Evolutionary conservation across 92 coral and sea anemone species (phyloP).

Genomic region (Heteractis magnifica): DNA sequence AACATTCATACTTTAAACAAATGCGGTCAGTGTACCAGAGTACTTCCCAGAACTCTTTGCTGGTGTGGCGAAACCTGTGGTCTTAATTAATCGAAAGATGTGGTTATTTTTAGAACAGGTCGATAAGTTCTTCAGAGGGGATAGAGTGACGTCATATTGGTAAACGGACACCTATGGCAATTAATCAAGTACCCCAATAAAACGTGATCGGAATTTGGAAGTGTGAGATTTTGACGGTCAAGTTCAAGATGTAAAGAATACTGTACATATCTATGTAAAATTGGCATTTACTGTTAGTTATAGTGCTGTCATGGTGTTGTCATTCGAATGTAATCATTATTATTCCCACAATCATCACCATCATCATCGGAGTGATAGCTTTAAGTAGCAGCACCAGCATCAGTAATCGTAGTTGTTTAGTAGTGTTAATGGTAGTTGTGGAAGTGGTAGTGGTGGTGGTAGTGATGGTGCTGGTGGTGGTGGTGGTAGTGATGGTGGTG

Average conservation of each 20-base stretch:
- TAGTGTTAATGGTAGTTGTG: background rate
- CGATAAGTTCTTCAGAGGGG: background rate
- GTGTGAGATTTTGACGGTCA: no score
- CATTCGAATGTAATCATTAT: background rate
- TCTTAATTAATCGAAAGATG: background rate
- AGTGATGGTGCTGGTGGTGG: background rate
- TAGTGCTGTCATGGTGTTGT: no score
- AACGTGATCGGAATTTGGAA: background rate
- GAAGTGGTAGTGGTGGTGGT: background rate
- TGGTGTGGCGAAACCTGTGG: background rate
- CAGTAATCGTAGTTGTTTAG: background rate
- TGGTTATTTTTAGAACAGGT: background rate
- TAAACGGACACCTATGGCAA: background rate
- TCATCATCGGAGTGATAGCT: background rate
- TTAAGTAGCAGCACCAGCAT: background rate
- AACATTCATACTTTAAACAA: background rate
- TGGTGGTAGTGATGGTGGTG: background rate
- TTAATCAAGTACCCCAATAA: background rate
- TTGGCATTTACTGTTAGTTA: no score
- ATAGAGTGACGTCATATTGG: background rate
- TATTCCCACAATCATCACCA: background rate
- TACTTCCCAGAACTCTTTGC: background rate
- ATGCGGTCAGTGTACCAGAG: background rate
- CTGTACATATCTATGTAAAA: no score
- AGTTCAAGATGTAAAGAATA: no score